These are phyloP conservation scores for Luscinia megarhynchos DNA, from an alignment of 2,797 vertebrate genomes.

Conservation along the genomic window DNA sequence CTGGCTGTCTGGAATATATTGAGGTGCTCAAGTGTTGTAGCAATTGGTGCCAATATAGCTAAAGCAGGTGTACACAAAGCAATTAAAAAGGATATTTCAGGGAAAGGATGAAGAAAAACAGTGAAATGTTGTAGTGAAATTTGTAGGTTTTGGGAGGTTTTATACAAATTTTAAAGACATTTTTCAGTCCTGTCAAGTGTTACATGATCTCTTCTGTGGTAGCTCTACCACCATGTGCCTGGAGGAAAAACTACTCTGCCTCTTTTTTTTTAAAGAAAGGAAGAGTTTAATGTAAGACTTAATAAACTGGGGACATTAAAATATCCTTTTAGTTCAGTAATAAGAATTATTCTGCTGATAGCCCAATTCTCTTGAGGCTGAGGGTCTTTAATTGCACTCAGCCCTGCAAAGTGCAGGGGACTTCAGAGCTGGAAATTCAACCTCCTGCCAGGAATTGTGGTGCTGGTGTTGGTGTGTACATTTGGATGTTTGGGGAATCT, in stretches of 20 bases:
- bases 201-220: neutral
- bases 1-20: neutral
- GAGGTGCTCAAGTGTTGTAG: neutral
- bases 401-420: neutral
- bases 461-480: neutral
- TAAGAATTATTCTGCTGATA: neutral
- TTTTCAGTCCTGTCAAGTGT: fast-evolving
- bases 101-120: neutral
- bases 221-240: fast-evolving
- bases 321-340: neutral
- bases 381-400: neutral
- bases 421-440: neutral
- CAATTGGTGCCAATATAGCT: neutral
- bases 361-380: neutral
- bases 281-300: neutral
- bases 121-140: neutral
- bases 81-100: neutral
- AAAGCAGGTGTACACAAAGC: neutral
- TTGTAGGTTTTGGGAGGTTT: neutral
- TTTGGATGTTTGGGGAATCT: neutral
- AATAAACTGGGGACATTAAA: neutral
- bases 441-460: neutral
- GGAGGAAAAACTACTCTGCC: neutral
- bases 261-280: neutral
- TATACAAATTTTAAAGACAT: neutral